Evolutionary conservation across 1,140 invertebrate species (phyloP), one percentile per base, ranked within the genome.

Genomic region (Microplitis demolitor): DNA sequence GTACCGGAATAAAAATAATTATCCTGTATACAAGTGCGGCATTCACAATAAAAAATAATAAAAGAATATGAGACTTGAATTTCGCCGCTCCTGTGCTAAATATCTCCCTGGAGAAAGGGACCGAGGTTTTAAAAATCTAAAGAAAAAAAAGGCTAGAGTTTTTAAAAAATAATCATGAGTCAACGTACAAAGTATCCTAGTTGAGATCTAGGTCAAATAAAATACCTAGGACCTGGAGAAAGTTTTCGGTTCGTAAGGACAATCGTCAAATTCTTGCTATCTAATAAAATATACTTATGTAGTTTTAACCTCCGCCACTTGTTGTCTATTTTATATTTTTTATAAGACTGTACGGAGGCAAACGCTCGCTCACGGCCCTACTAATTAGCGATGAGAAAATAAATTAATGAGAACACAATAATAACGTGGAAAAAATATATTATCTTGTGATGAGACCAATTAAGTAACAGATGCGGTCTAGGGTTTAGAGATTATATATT

Each of bases 171-270:
- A 45, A 66, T 54, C 60, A 63, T 51, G 68, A 73, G 74, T 76
- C 45, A 71, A 73, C 61, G 71, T 35, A 61, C 45, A 24, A 69
- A 63, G 69, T 67, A 76, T 73, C 68, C 69, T 71, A 67, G 66
- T 58, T 51, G 39, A 69, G 76, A 79, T 78, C 74, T 74, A 72
- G 77, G 78, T 78, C 77, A 78, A 74, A 78, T 76, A 74, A 78
- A 77, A 75, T 77, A 58, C 68, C 68, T 76, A 77, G 75, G 74
- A 76, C 74, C 72, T 58, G 68, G 77, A 75, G 78, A 79, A 79
- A 80, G 77, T 79, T 80, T 80, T 76, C 64, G 79, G 76, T 78
- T 78, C 56, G 34, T 74, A 78, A 78, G 73, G 77, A 76, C 70
- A 63, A 64, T 66, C 58, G 24, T 53, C 54, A 66, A 45, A 70